Conservation (phyloP, 2,113 vertebrate genomes). For the Brachyhypopomus gauderio region DNA sequence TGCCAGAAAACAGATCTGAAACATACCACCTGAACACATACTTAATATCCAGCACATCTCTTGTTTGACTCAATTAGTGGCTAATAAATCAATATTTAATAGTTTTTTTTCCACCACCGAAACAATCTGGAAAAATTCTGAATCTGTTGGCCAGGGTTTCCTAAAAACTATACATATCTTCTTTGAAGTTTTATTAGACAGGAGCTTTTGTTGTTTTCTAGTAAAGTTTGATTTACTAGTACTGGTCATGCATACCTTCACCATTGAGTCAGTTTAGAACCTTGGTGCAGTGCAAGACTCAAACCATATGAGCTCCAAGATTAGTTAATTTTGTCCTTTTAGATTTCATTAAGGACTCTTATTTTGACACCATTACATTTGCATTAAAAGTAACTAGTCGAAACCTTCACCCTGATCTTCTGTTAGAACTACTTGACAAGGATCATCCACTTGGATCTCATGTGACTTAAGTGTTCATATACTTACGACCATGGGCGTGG, state of each 20-base stretch:
- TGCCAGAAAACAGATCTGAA: background rate
- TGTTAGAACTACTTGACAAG: background rate
- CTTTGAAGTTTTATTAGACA: background rate
- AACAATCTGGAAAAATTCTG: background rate
- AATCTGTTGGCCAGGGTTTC: background rate
- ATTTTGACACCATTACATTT: too few species aligned
- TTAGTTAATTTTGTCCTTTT: too few species aligned
- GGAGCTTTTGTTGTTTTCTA: background rate
- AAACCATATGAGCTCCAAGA: too few species aligned
- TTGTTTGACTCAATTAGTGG: background rate
- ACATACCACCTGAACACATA: conserved; percentile 6
- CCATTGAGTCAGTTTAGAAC: too few species aligned
- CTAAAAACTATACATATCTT: background rate
- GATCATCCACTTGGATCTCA: background rate
- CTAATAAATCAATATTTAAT: too few species aligned
- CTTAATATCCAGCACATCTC: background rate
- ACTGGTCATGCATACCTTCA: too few species aligned
- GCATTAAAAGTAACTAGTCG: too few species aligned
- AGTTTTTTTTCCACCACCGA: background rate
- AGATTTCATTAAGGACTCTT: too few species aligned
- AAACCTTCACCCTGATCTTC: too few species aligned
- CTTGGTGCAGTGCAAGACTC: too few species aligned
- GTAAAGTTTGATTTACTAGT: too few species aligned
- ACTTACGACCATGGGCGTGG: background rate
- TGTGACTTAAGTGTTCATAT: background rate